Conservation (phyloP, 2,888 invertebrate species). For the Brassicogethes aeneus region DNA sequence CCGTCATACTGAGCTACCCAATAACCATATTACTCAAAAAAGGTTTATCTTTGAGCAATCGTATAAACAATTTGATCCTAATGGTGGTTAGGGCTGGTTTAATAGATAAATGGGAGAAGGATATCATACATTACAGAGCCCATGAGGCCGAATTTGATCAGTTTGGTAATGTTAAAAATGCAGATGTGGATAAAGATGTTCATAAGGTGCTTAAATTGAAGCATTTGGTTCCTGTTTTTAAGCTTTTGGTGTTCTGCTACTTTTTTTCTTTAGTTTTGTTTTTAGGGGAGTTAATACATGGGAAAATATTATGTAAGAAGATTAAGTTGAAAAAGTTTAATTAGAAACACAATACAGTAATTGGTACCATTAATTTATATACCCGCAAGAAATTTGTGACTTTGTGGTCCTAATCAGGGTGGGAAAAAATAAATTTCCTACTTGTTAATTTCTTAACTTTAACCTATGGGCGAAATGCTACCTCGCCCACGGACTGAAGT, state of each 20-base stretch:
- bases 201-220: neutral
- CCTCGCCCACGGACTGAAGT: too few species aligned
- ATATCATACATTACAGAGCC: constrained; percentile 1
- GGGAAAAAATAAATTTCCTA: too few species aligned
- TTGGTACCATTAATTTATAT: too few species aligned
- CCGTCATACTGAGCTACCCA: constrained; percentile 25
- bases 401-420: too few species aligned
- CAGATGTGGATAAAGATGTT: neutral
- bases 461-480: too few species aligned
- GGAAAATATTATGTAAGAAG: too few species aligned
- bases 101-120: constrained; percentile 17
- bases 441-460: too few species aligned
- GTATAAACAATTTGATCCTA: neutral
- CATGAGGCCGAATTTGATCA: neutral
- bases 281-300: too few species aligned
- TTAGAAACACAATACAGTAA: too few species aligned
- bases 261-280: neutral
- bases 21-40: constrained; percentile 27
- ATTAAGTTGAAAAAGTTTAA: too few species aligned
- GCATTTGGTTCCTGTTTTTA: neutral
- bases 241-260: neutral
- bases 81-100: neutral
- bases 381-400: too few species aligned
- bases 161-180: neutral
- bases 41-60: constrained; percentile 19